A percentile compares a stretch with the other conserved stretches of the same genome.
phyloP scores from a whole-genome alignment of 2,797 vertebrate species.

The Parauchenoglanis ngamensis region DNA sequence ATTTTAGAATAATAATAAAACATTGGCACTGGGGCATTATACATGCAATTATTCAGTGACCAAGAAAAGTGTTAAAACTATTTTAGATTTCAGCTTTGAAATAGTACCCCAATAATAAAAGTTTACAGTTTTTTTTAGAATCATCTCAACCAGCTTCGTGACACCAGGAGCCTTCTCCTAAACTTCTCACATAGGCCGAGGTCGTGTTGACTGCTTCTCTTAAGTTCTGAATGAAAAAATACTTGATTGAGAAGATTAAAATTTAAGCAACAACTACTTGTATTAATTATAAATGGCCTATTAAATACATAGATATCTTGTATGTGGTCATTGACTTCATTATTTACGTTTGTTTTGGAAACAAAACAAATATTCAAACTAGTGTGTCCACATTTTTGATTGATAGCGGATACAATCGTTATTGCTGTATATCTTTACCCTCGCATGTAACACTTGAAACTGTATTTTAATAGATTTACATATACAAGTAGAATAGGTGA shows the following conservation, averaged over 20 bases:
- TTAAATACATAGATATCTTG: background rate
- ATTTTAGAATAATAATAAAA: background rate
- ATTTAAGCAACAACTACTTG: background rate
- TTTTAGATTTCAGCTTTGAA: background rate
- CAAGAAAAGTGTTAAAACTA: background rate
- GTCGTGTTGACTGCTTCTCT: background rate
- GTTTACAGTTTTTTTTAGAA: background rate
- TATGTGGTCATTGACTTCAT: background rate
- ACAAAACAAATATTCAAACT: background rate
- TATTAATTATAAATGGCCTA: background rate
- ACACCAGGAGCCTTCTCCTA: background rate
- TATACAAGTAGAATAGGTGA: background rate
- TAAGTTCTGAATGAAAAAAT: background rate
- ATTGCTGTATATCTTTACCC: constrained; percentile 62
- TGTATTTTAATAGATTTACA: background rate
- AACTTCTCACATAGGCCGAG: background rate
- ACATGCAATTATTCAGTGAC: background rate
- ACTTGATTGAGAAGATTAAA: background rate
- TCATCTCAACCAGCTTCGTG: background rate
- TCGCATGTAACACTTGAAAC: constrained; percentile 54
- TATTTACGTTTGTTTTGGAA: background rate
- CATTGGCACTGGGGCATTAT: background rate
- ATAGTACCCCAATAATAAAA: background rate
- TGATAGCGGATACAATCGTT: constrained; percentile 53
- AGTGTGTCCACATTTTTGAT: constrained; percentile 15